Evolutionary conservation across 1,140 invertebrate species (phyloP), one percentile per base, ranked within the genome.

Genomic region (Gryllus bimaculatus): DNA sequence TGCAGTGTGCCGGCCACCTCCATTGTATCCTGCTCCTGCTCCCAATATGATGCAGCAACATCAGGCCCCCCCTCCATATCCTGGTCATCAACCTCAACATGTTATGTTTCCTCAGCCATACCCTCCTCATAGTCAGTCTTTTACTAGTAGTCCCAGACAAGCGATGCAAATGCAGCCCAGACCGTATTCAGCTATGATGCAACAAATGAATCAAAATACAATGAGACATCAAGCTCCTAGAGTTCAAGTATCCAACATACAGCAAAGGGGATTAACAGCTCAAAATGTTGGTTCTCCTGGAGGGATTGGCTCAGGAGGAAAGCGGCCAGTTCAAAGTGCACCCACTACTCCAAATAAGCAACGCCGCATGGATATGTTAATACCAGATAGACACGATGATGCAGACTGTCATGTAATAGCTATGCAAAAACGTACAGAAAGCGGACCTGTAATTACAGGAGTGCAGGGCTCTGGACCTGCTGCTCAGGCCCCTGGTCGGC

Each of bases 341-440:
- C 49, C 49, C 21, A 20, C 39, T 54, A 47, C 78, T 76, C 26
- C 75, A 20, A 47, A 81, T 0, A 88, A 88, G 81, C 86, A 87
- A 80, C 87, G 88, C 78, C 83, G 87, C 73, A 85, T 89, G 83
- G 88, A 89, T 78, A 85, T 89, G 15, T 81, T 90, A 10, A 82
- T 90, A 12, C 89, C 89, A 0, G 88, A 89, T 80, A 86, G 88
- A 80, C 90, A 90, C 80, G 90, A 90, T 80, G 89, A 90, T 81
- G 89, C 89, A 10, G 90, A 90, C 79, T 90, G 90, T 84, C 88
- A 90, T 81, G 88, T 90, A 15, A 92, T 93, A 83, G 90, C 91
- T 7, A 90, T 92, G 85, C 92, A 92, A 82, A 92, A 92, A 78
- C 89, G 92, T 81, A 90, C 90, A 74, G 91, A 92, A 8, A 91